These are phyloP conservation scores for Chondrosia reniformis DNA, from an alignment of 37 sponge, comb jelly and placozoan species.

Conservation along the genomic window DNA sequence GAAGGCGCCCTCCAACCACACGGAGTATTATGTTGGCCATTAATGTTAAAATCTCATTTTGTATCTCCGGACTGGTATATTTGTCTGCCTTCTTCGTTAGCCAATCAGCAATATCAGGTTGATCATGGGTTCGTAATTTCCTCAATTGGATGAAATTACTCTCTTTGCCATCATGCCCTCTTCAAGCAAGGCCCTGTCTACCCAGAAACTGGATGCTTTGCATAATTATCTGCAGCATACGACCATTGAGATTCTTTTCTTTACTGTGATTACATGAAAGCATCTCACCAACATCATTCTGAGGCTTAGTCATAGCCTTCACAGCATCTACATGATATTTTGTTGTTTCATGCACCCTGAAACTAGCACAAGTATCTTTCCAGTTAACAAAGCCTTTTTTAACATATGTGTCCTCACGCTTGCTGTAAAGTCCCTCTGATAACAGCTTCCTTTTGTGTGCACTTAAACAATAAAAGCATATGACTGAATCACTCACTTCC, in stretches of 20 bases:
- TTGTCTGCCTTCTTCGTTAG: constrained; percentile 23
- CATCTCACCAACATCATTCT: constrained; percentile 20
- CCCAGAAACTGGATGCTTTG: constrained; percentile 26
- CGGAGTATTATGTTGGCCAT: constrained; percentile 29
- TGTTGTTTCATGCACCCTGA: constrained; percentile 12
- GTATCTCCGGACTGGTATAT: constrained; percentile 45
- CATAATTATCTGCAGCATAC: constrained; percentile 13
- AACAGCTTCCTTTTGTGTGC: constrained; percentile 16
- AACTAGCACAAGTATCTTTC: constrained; percentile 41
- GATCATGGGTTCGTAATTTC: neutral
- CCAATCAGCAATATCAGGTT: constrained; percentile 9
- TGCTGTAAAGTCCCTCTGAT: constrained; percentile 2
- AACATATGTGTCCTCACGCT: constrained; percentile 15
- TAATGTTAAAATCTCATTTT: constrained; percentile 28
- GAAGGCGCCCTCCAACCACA: neutral
- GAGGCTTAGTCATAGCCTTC: constrained; percentile 7
- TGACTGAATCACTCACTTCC: constrained; percentile 17
- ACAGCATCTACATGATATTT: constrained; percentile 26
- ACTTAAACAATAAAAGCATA: constrained; percentile 37
- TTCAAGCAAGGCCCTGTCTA: constrained; percentile 23
- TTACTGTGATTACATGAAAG: neutral
- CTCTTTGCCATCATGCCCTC: constrained; percentile 16
- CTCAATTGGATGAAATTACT: constrained; percentile 25
- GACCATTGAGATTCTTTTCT: constrained; percentile 20
- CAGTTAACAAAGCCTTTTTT: constrained; percentile 31